A percentile compares a stretch with the other conserved stretches of the same genome.
Conservation (phyloP, 2,888 invertebrate species). For the Apamea monoglypha region DNA sequence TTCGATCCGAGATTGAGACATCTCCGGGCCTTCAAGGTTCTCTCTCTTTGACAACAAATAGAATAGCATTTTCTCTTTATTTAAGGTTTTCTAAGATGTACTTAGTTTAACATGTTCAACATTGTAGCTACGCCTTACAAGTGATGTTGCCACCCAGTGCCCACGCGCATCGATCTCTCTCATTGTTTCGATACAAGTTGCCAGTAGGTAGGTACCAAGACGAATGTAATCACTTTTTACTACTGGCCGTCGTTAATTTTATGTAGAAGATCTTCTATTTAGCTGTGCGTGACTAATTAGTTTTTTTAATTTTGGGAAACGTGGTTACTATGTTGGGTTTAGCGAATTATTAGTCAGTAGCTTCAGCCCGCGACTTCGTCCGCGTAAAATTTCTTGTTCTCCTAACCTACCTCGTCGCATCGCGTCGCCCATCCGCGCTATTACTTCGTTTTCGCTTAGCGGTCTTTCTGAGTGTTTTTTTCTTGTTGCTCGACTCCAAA, state of each 20-base stretch:
- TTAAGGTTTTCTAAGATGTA: not conserved
- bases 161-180: slow-evolving; percentile 83
- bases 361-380: not conserved
- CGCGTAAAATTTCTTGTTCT: too few species aligned
- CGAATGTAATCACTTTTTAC: slow-evolving; percentile 69
- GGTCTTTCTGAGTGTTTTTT: not conserved
- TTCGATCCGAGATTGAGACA: too few species aligned
- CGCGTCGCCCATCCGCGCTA: not conserved
- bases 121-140: slow-evolving; percentile 45
- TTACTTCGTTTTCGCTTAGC: not conserved
- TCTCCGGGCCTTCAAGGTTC: not conserved
- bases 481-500: too few species aligned
- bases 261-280: slow-evolving; percentile 48
- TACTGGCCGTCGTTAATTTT: slow-evolving; percentile 68
- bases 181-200: slow-evolving; percentile 76
- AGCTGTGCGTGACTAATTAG: slow-evolving; percentile 9
- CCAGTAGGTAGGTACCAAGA: slow-evolving; percentile 52
- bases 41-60: not conserved
- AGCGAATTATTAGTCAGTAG: not conserved
- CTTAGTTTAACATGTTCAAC: not conserved
- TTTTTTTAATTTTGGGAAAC: slow-evolving; percentile 6
- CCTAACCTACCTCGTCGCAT: too few species aligned
- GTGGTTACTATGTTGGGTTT: not conserved
- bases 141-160: slow-evolving; percentile 68
- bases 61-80: not conserved